These are phyloP conservation scores for Phalloptychus januarius DNA, from an alignment of 2,797 vertebrate species.

Conservation along the genomic window DNA sequence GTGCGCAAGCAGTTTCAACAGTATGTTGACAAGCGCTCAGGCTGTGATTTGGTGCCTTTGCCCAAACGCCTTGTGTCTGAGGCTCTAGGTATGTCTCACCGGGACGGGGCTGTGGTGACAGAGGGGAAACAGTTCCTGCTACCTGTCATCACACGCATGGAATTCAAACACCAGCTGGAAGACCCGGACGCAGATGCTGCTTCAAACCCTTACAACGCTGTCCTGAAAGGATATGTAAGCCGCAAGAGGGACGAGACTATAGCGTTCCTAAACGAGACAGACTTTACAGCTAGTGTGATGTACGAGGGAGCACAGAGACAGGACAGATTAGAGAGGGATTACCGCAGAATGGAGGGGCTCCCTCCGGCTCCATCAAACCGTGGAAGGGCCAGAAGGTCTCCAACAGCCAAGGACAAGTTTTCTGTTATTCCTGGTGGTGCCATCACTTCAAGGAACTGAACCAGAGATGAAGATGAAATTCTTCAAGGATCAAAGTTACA, in stretches of 20 bases:
- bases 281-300: slow-evolving; percentile 80
- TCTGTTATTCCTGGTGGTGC: slow-evolving; percentile 68
- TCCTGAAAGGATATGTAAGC: slow-evolving; percentile 79
- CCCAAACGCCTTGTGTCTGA: slow-evolving; percentile 70
- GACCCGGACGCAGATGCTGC: slow-evolving; percentile 62
- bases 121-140: slow-evolving; percentile 68
- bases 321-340: slow-evolving; percentile 71
- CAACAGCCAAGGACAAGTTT: slow-evolving; percentile 67
- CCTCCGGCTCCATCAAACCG: slow-evolving; percentile 32
- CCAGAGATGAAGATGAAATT: neutral
- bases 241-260: slow-evolving; percentile 78
- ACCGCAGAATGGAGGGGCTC: slow-evolving; percentile 72
- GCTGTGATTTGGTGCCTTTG: slow-evolving; percentile 77
- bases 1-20: slow-evolving; percentile 66
- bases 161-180: slow-evolving; percentile 77
- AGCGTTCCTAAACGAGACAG: slow-evolving; percentile 77
- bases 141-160: slow-evolving; percentile 79
- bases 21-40: slow-evolving; percentile 74
- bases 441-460: slow-evolving; percentile 49
- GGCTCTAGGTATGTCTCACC: slow-evolving; percentile 51
- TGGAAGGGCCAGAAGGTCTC: slow-evolving; percentile 62
- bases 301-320: slow-evolving; percentile 66
- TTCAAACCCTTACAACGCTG: slow-evolving; percentile 77
- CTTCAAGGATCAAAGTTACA: neutral
- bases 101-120: slow-evolving; percentile 22